Evolutionary conservation across 2,797 vertebrate species (phyloP), one percentile per base, ranked within the genome.

Genomic region (Fundulus diaphanus): DNA sequence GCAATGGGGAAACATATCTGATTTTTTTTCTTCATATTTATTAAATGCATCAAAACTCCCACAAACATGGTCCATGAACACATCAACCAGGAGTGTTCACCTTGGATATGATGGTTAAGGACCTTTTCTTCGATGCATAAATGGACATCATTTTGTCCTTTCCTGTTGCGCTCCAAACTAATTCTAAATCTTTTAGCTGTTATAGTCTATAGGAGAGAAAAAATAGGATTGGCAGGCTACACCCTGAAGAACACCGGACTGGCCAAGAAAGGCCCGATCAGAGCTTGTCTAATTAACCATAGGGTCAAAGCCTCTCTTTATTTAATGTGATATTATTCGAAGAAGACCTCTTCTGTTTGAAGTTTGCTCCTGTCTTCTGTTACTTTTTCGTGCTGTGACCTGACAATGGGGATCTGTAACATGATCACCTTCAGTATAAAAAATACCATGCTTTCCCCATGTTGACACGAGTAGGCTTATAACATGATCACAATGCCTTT

Each of bases 181-280:
- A n/a, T n/a, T n/a, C n/a, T n/a, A n/a, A n/a, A n/a, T 42, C 37
- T 66, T 66, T 66, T 13, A 66, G 42, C 63, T 40, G n/a, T 66
- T 66, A 2, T 42, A 42, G 37, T 40, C 4, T 9, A 31, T 42
- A 66, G 33, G 59, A n/a, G 16, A 35, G 37, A 18, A 18, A 52
- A 37, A 24, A n/a, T n/a, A 5, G 37, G 27, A 35, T 42, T 12
- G 37, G 35, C 12, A n/a, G n/a, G 37, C 42, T 24, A n/a, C 37
- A 42, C 5, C 35, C 42, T 11, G 37, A n/a, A 42, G 63, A 42
- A n/a, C 42, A 65, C 35, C 11, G 2, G 24, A 65, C 42, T 42
- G 35, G 37, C 37, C 22, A 42, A 37, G 35, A 63, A 40, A 65
- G n/a, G 24, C 12, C 35, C 42, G 31, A 61, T 61, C 31, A 33